Conservation (phyloP, 2,113 vertebrate genomes). For the Siniperca chuatsi region DNA sequence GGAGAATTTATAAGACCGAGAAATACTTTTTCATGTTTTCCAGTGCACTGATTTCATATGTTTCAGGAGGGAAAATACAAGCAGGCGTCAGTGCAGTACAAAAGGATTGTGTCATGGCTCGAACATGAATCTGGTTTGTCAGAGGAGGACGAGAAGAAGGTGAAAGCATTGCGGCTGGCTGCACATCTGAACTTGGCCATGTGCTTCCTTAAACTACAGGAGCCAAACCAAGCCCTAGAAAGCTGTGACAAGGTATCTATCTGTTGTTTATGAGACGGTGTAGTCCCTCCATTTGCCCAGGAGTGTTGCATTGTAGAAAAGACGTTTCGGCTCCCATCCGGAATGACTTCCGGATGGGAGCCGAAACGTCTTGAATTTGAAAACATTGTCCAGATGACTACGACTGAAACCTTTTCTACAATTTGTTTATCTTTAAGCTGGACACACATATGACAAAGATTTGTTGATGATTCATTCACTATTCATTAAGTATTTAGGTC, state of each 20-base stretch:
- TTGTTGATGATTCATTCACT: background rate
- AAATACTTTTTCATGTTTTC: constrained; percentile 7
- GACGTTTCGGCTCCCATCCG: no score
- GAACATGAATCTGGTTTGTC: constrained; percentile 90
- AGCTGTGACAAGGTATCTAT: constrained; percentile 93
- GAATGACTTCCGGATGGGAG: no score
- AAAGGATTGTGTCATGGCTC: constrained; percentile 96
- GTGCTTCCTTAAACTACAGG: constrained; percentile 95
- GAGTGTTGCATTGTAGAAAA: no score
- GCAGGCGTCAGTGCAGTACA: constrained; percentile 92
- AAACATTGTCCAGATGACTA: no score
- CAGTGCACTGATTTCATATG: constrained; percentile 11
- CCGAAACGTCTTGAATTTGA: no score
- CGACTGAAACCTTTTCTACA: no score
- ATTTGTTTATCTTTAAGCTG: background rate
- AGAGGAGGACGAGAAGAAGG: constrained; percentile 85
- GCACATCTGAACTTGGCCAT: constrained; percentile 96
- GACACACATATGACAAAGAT: background rate
- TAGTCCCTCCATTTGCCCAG: no score
- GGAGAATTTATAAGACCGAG: background rate
- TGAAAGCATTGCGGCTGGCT: constrained; percentile 89
- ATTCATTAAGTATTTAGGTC: background rate
- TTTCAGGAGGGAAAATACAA: constrained; percentile 93
- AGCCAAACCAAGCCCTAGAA: constrained; percentile 90
- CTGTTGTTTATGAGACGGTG: background rate